phyloP scores from a whole-genome alignment of 2,113 vertebrate species.

The Nibea albiflora region DNA sequence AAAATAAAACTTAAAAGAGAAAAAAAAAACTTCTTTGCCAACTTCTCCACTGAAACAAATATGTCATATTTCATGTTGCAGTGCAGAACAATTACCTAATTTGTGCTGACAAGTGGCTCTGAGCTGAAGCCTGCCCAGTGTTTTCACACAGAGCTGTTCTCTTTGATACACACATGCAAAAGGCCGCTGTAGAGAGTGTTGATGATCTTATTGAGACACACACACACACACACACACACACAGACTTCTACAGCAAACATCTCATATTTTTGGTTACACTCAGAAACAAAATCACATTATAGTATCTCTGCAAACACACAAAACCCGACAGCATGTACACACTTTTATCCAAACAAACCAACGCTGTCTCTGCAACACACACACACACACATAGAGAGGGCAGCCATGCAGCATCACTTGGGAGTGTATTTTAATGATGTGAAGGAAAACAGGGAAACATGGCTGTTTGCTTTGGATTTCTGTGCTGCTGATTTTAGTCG shows the following conservation, averaged over 20 bases:
- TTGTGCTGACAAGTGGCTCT: constrained; percentile 37
- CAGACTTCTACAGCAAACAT: neutral
- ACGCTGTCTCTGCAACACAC: neutral
- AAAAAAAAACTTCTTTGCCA: neutral
- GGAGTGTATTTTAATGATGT: constrained; percentile 24
- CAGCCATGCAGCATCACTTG: neutral
- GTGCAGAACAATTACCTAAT: constrained; percentile 52
- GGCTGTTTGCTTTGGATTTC: constrained; percentile 11
- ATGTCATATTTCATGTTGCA: constrained; percentile 1
- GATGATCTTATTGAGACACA: constrained; percentile 11
- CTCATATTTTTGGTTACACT: neutral
- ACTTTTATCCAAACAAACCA: neutral
- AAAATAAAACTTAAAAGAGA: neutral
- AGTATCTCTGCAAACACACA: neutral
- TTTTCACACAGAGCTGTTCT: constrained; percentile 20
- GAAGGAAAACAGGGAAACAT: neutral
- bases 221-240: constrained; percentile 22
- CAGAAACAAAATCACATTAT: neutral
- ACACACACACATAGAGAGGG: neutral
- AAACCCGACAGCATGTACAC: neutral
- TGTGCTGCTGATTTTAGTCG: neutral
- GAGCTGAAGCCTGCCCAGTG: constrained; percentile 16
- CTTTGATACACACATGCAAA: constrained; percentile 39
- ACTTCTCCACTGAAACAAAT: constrained; percentile 3
- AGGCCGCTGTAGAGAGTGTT: neutral